Base-by-base conservation (phyloP, 92 coral and sea anemone genomes). In the Heteractis magnifica region DNA sequence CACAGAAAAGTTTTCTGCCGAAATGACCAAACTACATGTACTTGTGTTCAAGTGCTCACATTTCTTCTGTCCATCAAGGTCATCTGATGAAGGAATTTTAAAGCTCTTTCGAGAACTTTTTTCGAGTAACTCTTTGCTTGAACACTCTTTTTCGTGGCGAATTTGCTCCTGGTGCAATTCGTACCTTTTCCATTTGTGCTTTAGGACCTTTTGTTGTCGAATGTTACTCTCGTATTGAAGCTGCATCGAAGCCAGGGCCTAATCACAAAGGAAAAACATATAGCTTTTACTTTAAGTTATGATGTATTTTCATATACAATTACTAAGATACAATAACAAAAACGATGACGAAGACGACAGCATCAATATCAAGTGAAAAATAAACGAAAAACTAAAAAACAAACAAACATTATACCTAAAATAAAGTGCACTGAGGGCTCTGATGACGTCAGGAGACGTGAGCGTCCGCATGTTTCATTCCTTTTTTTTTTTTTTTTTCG, bases 231-330 rank as follows among this genome's bases (percentile, higher is more conserved):
- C 91, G 62, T 87, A 83, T 72, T 96, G 99, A 6, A 96, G 88
- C 78, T 91, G 94, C 91, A 96, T 80, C 77, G 99, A 96, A 16
- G 92, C 83, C 87, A 96, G 73, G 15, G 98, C 99, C 99, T 96
- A 52, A 52, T 59, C 23, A 56, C 56, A 70, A 89, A 26, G 83
- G 70, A 49, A 76, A 48, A 19, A 58, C 49, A 13, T 15, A 6
- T 10, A 34, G 44, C 44, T 34, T 34, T 34, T 34, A 34, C 44
- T 34, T 34, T 1, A 34, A 34, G 44, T 34, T 2, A 2, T 34
- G 44, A 34, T 34, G 3, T 34, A 34, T 34, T 34, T 34, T 34
- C 44, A 34, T 34, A 34, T 0, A 2, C 2, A 34, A 34, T 34
- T 34, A 34, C 44, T 34, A 34, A 34, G 44, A 34, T 34, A 34